Percentiles rank a stretch among this genome's conserved stretches.
Conservation (phyloP, 2,113 vertebrate species). For the Pseudois nayaur region DNA sequence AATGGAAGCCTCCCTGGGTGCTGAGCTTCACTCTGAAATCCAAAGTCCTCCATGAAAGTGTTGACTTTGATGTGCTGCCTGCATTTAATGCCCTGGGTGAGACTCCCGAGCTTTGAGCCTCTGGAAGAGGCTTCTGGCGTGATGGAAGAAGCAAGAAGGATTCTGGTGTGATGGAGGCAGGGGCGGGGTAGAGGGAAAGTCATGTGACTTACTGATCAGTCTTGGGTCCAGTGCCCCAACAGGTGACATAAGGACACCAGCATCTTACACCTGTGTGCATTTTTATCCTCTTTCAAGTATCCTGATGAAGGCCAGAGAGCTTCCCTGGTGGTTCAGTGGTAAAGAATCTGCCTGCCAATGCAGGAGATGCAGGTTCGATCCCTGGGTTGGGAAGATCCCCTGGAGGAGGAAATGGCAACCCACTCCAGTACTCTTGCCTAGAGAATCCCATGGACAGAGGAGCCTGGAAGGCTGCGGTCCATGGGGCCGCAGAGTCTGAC, state of each 20-base stretch:
- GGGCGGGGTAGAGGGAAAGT: not conserved
- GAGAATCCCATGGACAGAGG: not conserved
- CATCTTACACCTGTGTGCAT: not conserved
- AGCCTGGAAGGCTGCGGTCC: not conserved
- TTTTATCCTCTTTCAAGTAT: not conserved
- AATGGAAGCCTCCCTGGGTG: not conserved
- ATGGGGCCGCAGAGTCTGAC: not conserved
- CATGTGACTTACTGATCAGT: fast-evolving
- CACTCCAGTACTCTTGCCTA: not conserved
- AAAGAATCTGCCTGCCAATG: not conserved
- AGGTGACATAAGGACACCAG: not conserved
- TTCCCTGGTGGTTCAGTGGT: not conserved
- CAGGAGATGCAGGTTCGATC: not conserved
- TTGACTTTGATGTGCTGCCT: constrained; percentile 44
- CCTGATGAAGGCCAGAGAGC: not conserved
- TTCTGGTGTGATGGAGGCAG: no score
- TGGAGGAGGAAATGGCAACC: not conserved
- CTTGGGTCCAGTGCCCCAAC: not conserved
- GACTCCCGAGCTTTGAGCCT: not conserved
- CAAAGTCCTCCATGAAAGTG: not conserved
- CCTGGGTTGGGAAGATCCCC: not conserved
- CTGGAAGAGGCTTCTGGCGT: not conserved
- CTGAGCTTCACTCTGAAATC: constrained; percentile 60
- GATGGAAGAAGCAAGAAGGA: not conserved
- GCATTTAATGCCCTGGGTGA: constrained; percentile 37